Base-by-base conservation (phyloP, 2,113 vertebrate genomes). In the Amphiprion percula region DNA sequence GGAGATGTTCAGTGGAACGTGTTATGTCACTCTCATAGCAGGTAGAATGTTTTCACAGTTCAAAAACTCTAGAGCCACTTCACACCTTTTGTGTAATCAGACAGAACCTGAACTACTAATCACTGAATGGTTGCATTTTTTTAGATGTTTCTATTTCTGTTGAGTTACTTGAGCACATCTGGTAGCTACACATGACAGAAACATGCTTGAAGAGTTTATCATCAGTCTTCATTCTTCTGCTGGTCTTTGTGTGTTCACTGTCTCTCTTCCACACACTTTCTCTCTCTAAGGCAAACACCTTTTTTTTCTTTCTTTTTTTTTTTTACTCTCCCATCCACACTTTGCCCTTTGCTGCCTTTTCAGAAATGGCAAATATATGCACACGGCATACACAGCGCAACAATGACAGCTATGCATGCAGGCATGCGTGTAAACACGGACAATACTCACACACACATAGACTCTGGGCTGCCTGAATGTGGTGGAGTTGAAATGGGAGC, bases 301-400 rank as follows among this genome's bases (percentile, higher is more conserved):
- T 80, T 66, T 68, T 44, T 55, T 3, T 3, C 26, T 47, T 21
- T 21, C 68, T 80, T 80, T 66, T 68, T 44, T 44, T 55, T 53
- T 60, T 60, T 52, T 9, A 23, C 54, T 55, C 67, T 63, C 17
- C 1, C 54, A 21, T 68, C 46, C 56, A 79, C 67, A 76, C 74
- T 67, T 83, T 86, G 85, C 83, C 87, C 87, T 88, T 89, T 92
- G 58, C 85, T 89, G 84, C 87, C 86, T 88, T 89, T 89, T 87
- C 23, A 26, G 55, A 92, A 89, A 92, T 82, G 82, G 74, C 75
- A 85, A 83, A 88, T 84, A 68, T 66, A 86, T 85, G 79, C 86
- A 65, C 68, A 37, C 4, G 12, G 64, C 79, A 53, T 62, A 74
- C 77, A 71, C 28, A 68, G 10, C 67, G 66, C 79, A 71, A 66